Conservation (phyloP, 2,113 vertebrate genomes). For the Chaetodon trifascialis region DNA sequence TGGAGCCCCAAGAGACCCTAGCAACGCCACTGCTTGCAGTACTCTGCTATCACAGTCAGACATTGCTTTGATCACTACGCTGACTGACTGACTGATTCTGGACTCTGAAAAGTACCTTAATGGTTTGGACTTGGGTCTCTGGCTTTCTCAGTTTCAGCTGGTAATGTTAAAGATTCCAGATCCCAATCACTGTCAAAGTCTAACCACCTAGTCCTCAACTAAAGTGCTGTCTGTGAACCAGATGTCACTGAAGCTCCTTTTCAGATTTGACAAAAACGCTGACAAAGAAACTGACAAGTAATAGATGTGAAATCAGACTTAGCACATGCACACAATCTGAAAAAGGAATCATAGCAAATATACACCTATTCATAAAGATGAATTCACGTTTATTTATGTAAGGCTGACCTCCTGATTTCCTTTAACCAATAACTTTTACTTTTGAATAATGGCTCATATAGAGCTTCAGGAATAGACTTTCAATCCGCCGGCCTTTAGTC, state of each 20-base stretch:
- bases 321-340: too few relatives aligned
- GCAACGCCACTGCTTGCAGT: too few relatives aligned
- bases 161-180: background rate
- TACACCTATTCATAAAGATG: background rate
- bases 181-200: background rate
- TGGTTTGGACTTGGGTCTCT: background rate
- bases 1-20: too few relatives aligned
- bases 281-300: background rate
- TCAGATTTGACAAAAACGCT: background rate
- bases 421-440: background rate
- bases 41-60: too few relatives aligned
- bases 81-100: background rate
- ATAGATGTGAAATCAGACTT: background rate
- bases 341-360: background rate
- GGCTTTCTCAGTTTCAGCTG: background rate
- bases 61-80: background rate
- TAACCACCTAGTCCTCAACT: background rate
- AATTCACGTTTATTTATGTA: background rate
- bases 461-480: slow-evolving; percentile 5
- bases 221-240: background rate
- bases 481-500: background rate
- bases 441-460: background rate
- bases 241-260: background rate
- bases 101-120: background rate
- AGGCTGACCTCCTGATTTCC: background rate